Percentiles rank a stretch among this genome's conserved stretches.
phyloP scores from a whole-genome alignment of 2,113 vertebrate species.

The Coregonus clupeaformis region DNA sequence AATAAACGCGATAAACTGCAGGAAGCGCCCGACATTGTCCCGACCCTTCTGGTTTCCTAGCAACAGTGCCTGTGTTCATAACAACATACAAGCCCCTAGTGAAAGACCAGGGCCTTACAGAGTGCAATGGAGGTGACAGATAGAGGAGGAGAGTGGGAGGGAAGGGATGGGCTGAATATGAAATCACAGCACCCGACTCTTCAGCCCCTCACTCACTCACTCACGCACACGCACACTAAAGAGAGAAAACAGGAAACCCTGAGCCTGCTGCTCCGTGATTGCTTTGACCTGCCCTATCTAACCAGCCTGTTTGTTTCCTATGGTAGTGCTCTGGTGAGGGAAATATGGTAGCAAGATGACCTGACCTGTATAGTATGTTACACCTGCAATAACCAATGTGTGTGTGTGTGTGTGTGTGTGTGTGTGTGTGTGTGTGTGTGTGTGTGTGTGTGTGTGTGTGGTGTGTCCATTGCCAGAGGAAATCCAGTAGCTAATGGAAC shows the following conservation, averaged over 20 bases:
- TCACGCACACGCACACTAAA: slow-evolving; percentile 19
- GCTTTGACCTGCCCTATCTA: neutral
- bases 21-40: slow-evolving; percentile 43
- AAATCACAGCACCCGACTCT: neutral
- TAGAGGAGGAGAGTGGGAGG: neutral
- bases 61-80: slow-evolving; percentile 65
- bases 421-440: too few species aligned
- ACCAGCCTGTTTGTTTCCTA: neutral
- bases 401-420: neutral
- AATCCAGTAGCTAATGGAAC: too few species aligned
- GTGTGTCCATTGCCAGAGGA: too few species aligned
- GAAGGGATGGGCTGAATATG: neutral
- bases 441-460: too few species aligned
- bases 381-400: neutral
- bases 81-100: slow-evolving; percentile 56
- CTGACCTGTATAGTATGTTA: neutral
- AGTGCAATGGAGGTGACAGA: neutral
- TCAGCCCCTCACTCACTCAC: neutral
- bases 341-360: neutral
- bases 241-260: slow-evolving; percentile 8
- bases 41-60: slow-evolving; percentile 47
- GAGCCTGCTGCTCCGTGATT: neutral
- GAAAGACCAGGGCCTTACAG: slow-evolving; percentile 14
- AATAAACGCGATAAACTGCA: slow-evolving; percentile 57
- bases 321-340: neutral